A percentile compares a stretch with the other conserved stretches of the same genome.
These are phyloP conservation scores for Melanogrammus aeglefinus DNA, from an alignment of 2,797 vertebrate species.

Conservation along the genomic window DNA sequence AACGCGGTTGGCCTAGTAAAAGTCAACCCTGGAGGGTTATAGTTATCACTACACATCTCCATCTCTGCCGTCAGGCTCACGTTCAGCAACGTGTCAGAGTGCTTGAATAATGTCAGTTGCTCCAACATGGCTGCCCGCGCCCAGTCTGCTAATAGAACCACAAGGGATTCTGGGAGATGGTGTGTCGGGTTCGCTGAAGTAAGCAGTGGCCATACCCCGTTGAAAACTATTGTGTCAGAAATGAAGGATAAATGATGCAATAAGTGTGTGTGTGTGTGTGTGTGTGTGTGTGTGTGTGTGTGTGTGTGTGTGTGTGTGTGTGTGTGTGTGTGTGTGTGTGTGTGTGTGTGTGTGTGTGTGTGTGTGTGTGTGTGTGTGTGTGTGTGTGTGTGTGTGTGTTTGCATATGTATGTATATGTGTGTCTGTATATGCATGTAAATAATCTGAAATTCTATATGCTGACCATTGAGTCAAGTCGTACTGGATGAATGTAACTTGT, in stretches of 20 bases:
- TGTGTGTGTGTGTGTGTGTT: constrained; percentile 12
- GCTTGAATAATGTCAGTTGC: background rate
- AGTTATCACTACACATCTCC: background rate
- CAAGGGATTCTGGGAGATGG: background rate
- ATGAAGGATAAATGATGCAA: background rate
- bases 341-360: constrained; percentile 22
- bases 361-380: constrained; percentile 9
- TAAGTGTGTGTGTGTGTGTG: background rate
- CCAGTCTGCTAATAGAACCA: background rate
- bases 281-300: constrained; percentile 18
- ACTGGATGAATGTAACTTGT: constrained; percentile 14
- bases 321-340: constrained; percentile 5
- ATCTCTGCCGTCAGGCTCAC: background rate
- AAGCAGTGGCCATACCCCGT: too few relatives aligned
- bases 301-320: constrained; percentile 4
- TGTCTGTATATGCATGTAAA: background rate
- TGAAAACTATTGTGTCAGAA: background rate
- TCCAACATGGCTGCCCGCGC: background rate
- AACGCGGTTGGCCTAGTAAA: too few relatives aligned
- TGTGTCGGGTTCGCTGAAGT: background rate
- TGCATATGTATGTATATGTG: constrained; percentile 7
- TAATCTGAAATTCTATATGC: constrained; percentile 29
- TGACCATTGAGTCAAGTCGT: constrained; percentile 41
- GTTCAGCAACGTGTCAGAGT: background rate
- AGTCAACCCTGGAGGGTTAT: background rate